A percentile compares a stretch with the other conserved stretches of the same genome.
Evolutionary conservation across 2,113 vertebrate genomes (phyloP).

Genomic region (Blennius ocellaris): DNA sequence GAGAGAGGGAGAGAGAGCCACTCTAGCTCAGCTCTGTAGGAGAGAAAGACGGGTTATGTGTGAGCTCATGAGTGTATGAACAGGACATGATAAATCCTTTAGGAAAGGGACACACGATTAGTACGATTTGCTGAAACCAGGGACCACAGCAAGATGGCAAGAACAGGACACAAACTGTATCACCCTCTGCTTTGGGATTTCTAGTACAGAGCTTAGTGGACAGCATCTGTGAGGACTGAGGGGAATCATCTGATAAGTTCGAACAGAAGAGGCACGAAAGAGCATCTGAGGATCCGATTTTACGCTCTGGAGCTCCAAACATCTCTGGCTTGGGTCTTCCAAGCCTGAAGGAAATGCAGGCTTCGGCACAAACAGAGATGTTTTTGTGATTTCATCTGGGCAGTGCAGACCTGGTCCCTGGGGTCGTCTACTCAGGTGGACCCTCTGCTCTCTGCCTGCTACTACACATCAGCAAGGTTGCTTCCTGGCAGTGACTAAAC

Average conservation of each 20-base stretch:
- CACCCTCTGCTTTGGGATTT: slow-evolving; percentile 51
- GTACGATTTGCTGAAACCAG: slow-evolving; percentile 52
- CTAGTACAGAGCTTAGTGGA: slow-evolving; percentile 21
- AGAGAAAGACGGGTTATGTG: slow-evolving; percentile 61
- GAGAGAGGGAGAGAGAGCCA: slow-evolving; percentile 39
- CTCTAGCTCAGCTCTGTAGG: slow-evolving; percentile 61
- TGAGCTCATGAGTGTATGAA: slow-evolving; percentile 71
- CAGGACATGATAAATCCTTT: slow-evolving; percentile 68
- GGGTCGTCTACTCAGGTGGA: slow-evolving; percentile 42
- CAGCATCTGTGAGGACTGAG: slow-evolving; percentile 7
- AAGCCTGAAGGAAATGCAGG: slow-evolving; percentile 28
- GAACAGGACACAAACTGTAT: slow-evolving; percentile 39
- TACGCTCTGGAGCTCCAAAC: slow-evolving; percentile 22
- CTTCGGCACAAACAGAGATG: slow-evolving; percentile 39
- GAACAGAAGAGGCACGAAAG: slow-evolving; percentile 7
- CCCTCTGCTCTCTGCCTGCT: slow-evolving; percentile 27
- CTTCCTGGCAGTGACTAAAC: slow-evolving; percentile 51
- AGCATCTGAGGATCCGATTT: slow-evolving; percentile 41
- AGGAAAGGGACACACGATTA: slow-evolving; percentile 58
- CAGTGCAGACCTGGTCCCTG: slow-evolving; percentile 43
- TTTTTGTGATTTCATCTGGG: slow-evolving; percentile 39
- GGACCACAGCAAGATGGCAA: slow-evolving; percentile 51
- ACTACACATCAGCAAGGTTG: slow-evolving; percentile 50
- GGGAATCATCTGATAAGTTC: slow-evolving; percentile 34
- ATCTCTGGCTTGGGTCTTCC: slow-evolving; percentile 9